Evolutionary conservation across 1,140 invertebrate species (phyloP).

Genomic region (Xylocopa sonorina): DNA sequence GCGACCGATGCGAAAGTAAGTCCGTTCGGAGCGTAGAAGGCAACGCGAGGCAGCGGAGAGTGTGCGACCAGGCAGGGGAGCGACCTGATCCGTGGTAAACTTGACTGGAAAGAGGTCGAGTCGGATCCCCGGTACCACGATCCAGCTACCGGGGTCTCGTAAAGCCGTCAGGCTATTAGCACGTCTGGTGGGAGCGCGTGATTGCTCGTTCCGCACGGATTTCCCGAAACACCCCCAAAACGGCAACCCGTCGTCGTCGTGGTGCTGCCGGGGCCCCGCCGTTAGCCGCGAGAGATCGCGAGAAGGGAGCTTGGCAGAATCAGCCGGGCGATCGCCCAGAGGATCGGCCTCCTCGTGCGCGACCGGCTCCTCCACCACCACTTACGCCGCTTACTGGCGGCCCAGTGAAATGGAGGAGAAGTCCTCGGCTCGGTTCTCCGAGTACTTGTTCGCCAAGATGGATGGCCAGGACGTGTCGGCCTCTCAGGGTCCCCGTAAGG

Average conservation of each 20-base stretch:
- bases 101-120: slow-evolving; percentile 9
- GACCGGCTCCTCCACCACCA: slow-evolving; percentile 56
- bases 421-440: slow-evolving; percentile 84
- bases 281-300: slow-evolving; percentile 79
- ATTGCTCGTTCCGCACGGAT: slow-evolving; percentile 79
- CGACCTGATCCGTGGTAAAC: background rate
- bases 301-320: slow-evolving; percentile 75
- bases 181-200: slow-evolving; percentile 76
- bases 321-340: slow-evolving; percentile 58
- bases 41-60: background rate
- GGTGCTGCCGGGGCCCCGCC: slow-evolving; percentile 80
- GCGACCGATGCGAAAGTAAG: background rate
- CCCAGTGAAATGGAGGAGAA: slow-evolving; percentile 80
- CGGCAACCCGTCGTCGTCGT: slow-evolving; percentile 81
- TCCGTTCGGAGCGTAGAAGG: background rate
- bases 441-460: slow-evolving; percentile 90
- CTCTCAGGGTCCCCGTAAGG: slow-evolving; percentile 85
- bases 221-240: slow-evolving; percentile 81
- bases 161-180: slow-evolving; percentile 75
- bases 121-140: slow-evolving; percentile 72
- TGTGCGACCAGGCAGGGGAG: background rate
- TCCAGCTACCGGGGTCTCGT: slow-evolving; percentile 74
- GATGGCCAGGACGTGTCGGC: slow-evolving; percentile 83
- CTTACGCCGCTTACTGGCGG: slow-evolving; percentile 65
- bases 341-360: slow-evolving; percentile 62